Evolutionary conservation across 2,888 invertebrate species (phyloP).

Genomic region (Brenthis daphne): DNA sequence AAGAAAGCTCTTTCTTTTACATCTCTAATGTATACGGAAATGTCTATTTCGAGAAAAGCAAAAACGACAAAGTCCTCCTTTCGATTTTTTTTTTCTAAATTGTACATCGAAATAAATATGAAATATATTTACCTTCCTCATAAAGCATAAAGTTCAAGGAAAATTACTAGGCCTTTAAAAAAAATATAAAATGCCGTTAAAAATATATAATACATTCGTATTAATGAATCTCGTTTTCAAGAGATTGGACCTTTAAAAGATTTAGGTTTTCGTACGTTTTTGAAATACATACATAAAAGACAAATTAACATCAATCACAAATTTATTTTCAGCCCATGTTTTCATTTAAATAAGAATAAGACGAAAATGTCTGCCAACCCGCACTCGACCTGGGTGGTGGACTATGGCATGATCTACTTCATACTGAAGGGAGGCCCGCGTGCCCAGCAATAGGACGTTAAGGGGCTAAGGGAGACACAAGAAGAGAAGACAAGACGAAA

Average conservation of each 20-base stretch:
- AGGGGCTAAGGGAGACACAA: too few species aligned
- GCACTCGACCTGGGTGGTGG: too few species aligned
- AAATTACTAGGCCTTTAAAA: slow-evolving; percentile 5
- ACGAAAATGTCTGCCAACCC: too few species aligned
- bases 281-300: too few species aligned
- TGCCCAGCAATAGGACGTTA: not conserved
- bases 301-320: too few species aligned
- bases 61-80: slow-evolving; percentile 17
- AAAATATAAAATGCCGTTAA: not conserved
- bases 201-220: not conserved
- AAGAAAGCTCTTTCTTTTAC: slow-evolving; percentile 30
- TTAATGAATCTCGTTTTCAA: too few species aligned
- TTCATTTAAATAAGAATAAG: too few species aligned
- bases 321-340: too few species aligned
- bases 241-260: too few species aligned
- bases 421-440: not conserved
- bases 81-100: slow-evolving; percentile 20
- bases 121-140: slow-evolving; percentile 11
- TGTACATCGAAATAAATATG: slow-evolving; percentile 8
- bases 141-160: slow-evolving; percentile 5
- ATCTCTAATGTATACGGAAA: slow-evolving; percentile 34
- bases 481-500: not conserved
- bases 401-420: too few species aligned
- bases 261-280: too few species aligned
- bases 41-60: slow-evolving; percentile 32